phyloP scores from a whole-genome alignment of 2,113 vertebrate genomes.

The Myocastor coypus region DNA sequence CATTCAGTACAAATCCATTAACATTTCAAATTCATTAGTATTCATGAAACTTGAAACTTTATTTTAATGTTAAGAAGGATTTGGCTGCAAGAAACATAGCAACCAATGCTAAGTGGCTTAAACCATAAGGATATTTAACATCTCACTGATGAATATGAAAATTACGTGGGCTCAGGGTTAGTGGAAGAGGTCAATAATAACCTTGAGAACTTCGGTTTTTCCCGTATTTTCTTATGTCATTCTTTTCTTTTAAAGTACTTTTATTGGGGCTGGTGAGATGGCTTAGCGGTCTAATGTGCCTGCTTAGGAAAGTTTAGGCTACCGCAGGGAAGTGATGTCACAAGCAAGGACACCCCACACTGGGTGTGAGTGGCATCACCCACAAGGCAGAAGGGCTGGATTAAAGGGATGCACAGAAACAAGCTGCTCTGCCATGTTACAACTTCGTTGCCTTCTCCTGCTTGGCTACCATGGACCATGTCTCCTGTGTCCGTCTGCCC shows the following conservation, averaged over 20 bases:
- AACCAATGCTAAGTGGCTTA: not conserved
- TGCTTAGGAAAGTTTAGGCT: no score
- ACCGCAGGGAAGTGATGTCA: not conserved
- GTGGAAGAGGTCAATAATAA: not conserved
- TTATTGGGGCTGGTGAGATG: no score
- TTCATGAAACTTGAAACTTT: constrained; percentile 48
- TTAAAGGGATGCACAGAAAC: not conserved
- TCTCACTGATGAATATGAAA: not conserved
- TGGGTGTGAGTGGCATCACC: not conserved
- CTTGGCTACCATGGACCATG: not conserved
- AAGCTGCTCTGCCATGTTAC: not conserved
- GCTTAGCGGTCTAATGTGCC: no score
- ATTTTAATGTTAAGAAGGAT: constrained; percentile 46
- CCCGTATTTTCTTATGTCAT: not conserved
- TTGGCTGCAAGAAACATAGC: constrained; percentile 47
- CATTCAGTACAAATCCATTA: constrained; percentile 60
- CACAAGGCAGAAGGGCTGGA: not conserved
- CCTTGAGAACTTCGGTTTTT: constrained; percentile 9
- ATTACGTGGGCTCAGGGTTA: not conserved
- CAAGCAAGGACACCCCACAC: not conserved
- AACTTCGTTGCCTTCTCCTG: not conserved
- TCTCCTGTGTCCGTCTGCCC: not conserved
- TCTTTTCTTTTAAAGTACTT: constrained; percentile 56
- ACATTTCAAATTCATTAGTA: constrained; percentile 68
- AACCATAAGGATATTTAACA: not conserved